Evolutionary conservation across 2,113 vertebrate species (phyloP).

Genomic region (Polyodon spathula): DNA sequence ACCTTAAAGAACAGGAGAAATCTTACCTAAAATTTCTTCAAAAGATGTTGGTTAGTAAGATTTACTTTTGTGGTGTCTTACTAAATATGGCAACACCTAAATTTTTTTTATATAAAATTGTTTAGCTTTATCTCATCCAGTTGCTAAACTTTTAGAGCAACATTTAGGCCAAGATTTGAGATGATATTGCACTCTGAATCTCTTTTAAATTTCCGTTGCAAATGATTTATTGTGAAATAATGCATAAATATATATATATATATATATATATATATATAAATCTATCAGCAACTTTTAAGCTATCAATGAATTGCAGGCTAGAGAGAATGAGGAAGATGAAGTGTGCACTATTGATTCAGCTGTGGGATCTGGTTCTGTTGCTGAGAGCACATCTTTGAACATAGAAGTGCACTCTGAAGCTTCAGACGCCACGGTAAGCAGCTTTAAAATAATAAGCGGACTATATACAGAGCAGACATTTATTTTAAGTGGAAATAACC

Average conservation of each 20-base stretch:
- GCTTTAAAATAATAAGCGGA: constrained; percentile 21
- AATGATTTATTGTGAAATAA: too few species aligned
- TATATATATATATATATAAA: too few species aligned
- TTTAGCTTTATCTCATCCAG: too few species aligned
- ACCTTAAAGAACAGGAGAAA: constrained; percentile 94
- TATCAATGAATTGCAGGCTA: constrained; percentile 60
- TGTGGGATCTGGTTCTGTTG: constrained; percentile 81
- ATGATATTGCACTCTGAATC: too few species aligned
- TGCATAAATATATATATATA: too few species aligned
- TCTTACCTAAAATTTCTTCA: constrained; percentile 90
- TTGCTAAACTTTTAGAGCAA: too few species aligned
- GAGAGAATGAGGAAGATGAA: constrained; percentile 82
- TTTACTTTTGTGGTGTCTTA: constrained; percentile 10
- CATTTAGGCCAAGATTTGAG: too few species aligned
- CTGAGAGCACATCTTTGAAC: constrained; percentile 85
- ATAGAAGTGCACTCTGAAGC: constrained; percentile 74
- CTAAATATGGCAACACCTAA: neutral
- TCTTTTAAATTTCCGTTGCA: too few species aligned
- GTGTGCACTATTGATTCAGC: constrained; percentile 79
- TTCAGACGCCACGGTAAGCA: constrained; percentile 76
- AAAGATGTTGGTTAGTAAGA: constrained; percentile 89
- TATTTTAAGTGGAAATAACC: too few species aligned
- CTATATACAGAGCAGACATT: neutral
- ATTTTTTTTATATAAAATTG: too few species aligned
- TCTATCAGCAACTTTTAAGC: too few species aligned